A percentile compares a stretch with the other conserved stretches of the same genome.
These are phyloP conservation scores for Dolichopus griseipennis DNA, from an alignment of 2,888 invertebrate species.

Conservation along the genomic window DNA sequence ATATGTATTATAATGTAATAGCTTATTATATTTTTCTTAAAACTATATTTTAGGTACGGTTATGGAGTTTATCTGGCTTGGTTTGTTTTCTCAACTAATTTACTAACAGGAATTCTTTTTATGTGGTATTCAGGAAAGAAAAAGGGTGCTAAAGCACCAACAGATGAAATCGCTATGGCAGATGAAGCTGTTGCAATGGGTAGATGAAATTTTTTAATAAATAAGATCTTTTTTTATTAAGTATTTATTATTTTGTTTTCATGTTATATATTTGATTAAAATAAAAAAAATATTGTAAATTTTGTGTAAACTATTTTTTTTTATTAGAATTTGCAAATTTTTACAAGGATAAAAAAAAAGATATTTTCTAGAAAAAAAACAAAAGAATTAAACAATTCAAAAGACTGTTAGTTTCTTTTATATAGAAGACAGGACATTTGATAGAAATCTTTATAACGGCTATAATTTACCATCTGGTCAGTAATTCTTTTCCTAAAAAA, in stretches of 20 bases:
- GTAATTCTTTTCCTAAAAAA: neutral
- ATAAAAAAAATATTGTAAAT: neutral
- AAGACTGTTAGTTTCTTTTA: no score
- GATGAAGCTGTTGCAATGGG: slow-evolving; percentile 77
- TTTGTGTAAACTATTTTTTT: no score
- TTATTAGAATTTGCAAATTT: no score
- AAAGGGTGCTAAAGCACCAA: slow-evolving; percentile 73
- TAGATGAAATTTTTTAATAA: slow-evolving; percentile 42
- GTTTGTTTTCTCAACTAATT: slow-evolving; percentile 64
- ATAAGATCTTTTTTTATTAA: neutral
- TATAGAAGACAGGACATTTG: neutral
- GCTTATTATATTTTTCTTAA: slow-evolving; percentile 12
- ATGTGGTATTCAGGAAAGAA: slow-evolving; percentile 74
- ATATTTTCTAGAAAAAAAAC: no score
- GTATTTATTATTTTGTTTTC: neutral
- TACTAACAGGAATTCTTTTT: slow-evolving; percentile 61
- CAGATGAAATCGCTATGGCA: slow-evolving; percentile 73
- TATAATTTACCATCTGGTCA: neutral
- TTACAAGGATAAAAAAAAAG: no score
- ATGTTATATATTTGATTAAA: neutral
- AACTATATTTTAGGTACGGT: slow-evolving; percentile 49
- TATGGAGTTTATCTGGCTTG: slow-evolving; percentile 67
- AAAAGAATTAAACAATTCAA: no score
- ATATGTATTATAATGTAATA: neutral
- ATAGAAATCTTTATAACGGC: neutral